Base-by-base conservation (phyloP, 2,888 invertebrate species). In the Thymelicus acteon region DNA sequence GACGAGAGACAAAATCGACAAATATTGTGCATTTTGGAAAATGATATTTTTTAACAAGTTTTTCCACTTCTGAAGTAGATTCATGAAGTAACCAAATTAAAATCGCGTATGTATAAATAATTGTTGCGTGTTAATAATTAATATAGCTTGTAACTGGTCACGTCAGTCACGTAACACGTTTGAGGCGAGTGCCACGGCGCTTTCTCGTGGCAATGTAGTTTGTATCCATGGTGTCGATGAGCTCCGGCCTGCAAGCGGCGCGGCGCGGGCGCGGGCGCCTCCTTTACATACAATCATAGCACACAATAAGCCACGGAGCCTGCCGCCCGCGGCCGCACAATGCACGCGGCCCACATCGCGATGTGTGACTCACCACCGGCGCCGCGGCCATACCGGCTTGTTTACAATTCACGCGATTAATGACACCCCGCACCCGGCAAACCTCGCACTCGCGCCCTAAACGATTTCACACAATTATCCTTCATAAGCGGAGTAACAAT, bases 241-340 rank as follows among this genome's bases (percentile, higher is more conserved):
- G 82, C 81, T 5, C 87, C 83, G 87, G 85, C 87, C 86, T 31
- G 31, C 31, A 5, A 31, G 31, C 3, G 31, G 31, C 31, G 31
- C 31, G 31, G 31, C 31, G 31, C 31, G 31, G 88, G 89, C 89
- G 89, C 89, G 88, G 85, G 85, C 86, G 85, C 88, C 92, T 92
- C 81, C 89, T 93, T 93, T 90, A 85, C 92, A 93, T 92, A 93
- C 92, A 93, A 92, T 92, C 86, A 82, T 80, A 85, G 83, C 85
- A 83, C 85, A 82, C 85, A 82, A 85, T 81, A 80, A 82, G 73
- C 72, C 73, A 62, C 82, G 72, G 71, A 74, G 67, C 82, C 84
- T 83, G 85, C 84, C 82, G 80, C 82, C 80, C 80, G 60, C 49
- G 78, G 62, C 69, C 72, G 77, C 79, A 77, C 78, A 78, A 80